Percentiles rank a stretch among this genome's conserved stretches.
These are phyloP conservation scores for Sciurus vulgaris DNA, from an alignment of 2,797 vertebrate species.

Conservation along the genomic window DNA sequence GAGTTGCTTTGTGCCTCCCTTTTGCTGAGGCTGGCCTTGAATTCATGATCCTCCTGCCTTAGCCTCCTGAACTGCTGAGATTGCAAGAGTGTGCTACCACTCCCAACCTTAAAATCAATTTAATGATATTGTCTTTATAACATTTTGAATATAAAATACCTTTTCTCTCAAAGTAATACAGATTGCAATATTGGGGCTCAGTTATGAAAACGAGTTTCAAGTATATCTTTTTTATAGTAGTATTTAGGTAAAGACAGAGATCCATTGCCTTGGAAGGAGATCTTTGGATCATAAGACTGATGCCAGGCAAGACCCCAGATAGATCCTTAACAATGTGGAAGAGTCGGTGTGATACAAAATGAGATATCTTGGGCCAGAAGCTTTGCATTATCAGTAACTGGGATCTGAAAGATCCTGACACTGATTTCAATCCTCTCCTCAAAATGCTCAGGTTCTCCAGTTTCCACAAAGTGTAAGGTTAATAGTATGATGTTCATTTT, in stretches of 20 bases:
- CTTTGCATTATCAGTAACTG: not conserved
- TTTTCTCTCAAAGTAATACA: constrained; percentile 5
- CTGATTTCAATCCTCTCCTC: not conserved
- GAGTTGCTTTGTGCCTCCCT: too few species aligned
- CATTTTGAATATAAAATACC: not conserved
- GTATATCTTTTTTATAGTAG: not conserved
- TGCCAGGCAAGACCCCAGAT: not conserved
- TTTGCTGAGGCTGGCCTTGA: too few species aligned
- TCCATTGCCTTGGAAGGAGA: not conserved
- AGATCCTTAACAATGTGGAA: not conserved
- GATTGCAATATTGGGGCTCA: not conserved
- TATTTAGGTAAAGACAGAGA: not conserved
- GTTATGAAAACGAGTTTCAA: not conserved
- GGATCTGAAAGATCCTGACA: not conserved
- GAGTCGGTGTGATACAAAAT: constrained; percentile 15
- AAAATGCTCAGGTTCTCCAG: not conserved
- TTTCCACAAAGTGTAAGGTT: not conserved
- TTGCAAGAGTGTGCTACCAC: too few species aligned
- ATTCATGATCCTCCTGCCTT: too few species aligned
- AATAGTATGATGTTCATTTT: not conserved
- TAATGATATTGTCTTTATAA: not conserved
- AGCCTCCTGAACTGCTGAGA: too few species aligned
- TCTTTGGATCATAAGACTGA: not conserved
- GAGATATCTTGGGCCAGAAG: not conserved
- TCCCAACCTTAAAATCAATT: constrained; percentile 5